Percentiles rank a stretch among this genome's conserved stretches.
phyloP scores from a whole-genome alignment of 2,888 invertebrate species.

The Spisula solida region DNA sequence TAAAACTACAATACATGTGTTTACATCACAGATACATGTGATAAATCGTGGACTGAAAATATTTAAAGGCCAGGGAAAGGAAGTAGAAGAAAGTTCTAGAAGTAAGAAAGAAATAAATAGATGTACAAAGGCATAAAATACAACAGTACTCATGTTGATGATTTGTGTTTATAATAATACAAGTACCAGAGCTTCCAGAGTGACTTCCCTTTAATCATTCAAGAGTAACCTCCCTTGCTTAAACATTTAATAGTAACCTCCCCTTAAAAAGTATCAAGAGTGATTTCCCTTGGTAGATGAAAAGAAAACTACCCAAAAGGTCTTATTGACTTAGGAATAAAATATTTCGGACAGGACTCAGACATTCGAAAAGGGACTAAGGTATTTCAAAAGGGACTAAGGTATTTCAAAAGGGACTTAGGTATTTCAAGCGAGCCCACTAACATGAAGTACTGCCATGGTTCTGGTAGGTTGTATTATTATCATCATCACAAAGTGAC shows the following conservation, averaged over 20 bases:
- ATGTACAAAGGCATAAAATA: constrained; percentile 18
- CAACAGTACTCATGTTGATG: constrained; percentile 4
- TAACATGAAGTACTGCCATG: not conserved
- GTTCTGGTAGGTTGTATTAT: constrained; percentile 15
- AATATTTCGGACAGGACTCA: not conserved
- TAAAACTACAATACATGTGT: too few relatives aligned
- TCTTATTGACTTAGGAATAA: too few relatives aligned
- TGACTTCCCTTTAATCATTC: not conserved
- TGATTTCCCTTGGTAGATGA: not conserved
- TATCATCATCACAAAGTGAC: constrained; percentile 12
- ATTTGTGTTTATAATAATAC: constrained; percentile 13
- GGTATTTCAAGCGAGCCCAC: not conserved
- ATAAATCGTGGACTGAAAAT: too few relatives aligned
- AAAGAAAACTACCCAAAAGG: not conserved
- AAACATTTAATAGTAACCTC: not conserved
- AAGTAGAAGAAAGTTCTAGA: not conserved
- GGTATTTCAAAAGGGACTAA: not conserved
- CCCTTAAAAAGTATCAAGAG: not conserved
- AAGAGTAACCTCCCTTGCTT: not conserved
- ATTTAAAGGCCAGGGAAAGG: not conserved
- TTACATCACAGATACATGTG: too few relatives aligned
- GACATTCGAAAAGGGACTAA: not conserved
- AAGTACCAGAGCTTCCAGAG: constrained; percentile 1
- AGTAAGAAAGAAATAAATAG: constrained; percentile 17
- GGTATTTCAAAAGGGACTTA: not conserved